Evolutionary conservation across 2,888 invertebrate species (phyloP).

Genomic region (Dione vanillae): DNA sequence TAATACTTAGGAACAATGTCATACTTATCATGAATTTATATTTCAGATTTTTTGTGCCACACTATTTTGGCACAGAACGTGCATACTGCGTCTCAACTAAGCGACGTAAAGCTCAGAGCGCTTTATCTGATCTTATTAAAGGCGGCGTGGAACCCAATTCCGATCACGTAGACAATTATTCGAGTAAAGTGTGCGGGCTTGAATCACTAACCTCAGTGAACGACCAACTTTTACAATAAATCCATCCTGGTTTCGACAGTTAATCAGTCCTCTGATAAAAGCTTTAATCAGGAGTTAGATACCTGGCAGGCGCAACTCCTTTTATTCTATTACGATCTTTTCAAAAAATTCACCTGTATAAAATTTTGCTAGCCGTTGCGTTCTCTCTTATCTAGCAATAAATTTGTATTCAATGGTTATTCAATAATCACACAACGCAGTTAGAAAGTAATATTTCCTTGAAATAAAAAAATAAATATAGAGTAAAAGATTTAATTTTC

Average conservation of each 20-base stretch:
- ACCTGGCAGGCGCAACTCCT: slow-evolving; percentile 63
- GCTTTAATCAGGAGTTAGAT: slow-evolving; percentile 81
- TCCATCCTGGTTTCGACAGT: slow-evolving; percentile 82
- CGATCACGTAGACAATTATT: slow-evolving; percentile 84
- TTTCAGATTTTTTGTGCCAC: neutral
- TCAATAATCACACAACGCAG: too few species aligned
- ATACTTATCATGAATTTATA: neutral
- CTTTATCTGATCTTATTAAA: slow-evolving; percentile 81
- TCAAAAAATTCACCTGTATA: slow-evolving; percentile 41
- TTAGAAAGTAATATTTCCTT: too few species aligned
- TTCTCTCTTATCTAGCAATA: neutral
- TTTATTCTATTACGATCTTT: slow-evolving; percentile 48
- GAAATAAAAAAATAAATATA: too few species aligned
- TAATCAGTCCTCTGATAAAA: slow-evolving; percentile 83
- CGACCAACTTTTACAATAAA: slow-evolving; percentile 84
- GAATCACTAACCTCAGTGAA: slow-evolving; percentile 82
- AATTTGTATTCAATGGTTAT: neutral
- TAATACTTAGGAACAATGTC: too few species aligned
- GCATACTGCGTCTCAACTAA: slow-evolving; percentile 39
- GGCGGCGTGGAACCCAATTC: slow-evolving; percentile 73
- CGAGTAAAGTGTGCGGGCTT: slow-evolving; percentile 82
- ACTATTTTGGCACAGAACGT: slow-evolving; percentile 33
- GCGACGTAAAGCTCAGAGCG: slow-evolving; percentile 48
- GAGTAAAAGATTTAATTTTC: too few species aligned
- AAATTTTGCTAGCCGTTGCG: too few species aligned